phyloP scores from a whole-genome alignment of 2,888 invertebrate genomes.

The Idaea straminata region DNA sequence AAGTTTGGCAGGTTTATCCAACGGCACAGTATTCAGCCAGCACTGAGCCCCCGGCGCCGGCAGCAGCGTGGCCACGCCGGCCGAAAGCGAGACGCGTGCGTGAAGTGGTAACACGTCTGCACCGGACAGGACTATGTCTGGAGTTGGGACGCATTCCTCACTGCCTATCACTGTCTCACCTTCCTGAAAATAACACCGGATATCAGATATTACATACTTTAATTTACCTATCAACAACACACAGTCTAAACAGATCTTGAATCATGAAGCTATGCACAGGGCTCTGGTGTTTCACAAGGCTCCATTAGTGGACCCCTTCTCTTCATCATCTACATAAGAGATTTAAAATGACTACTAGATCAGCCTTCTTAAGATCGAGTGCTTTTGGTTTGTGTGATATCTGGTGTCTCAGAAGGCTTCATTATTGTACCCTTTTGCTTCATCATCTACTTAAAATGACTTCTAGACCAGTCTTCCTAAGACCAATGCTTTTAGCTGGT shows the following conservation, averaged over 20 bases:
- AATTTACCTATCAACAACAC: background rate
- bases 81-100: slow-evolving; percentile 85
- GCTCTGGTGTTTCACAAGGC: too few relatives aligned
- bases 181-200: slow-evolving; percentile 75
- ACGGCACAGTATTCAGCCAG: slow-evolving; percentile 90
- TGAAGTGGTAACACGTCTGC: slow-evolving; percentile 89
- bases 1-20: slow-evolving; percentile 88
- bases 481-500: too few relatives aligned
- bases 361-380: too few relatives aligned
- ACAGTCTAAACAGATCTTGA: background rate
- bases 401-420: too few relatives aligned
- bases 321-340: too few relatives aligned
- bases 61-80: slow-evolving; percentile 86
- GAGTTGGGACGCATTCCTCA: slow-evolving; percentile 83
- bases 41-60: slow-evolving; percentile 88
- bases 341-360: too few relatives aligned
- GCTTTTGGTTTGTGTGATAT: too few relatives aligned
- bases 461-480: background rate
- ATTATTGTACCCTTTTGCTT: too few relatives aligned
- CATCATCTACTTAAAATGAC: too few relatives aligned
- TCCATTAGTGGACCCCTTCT: too few relatives aligned
- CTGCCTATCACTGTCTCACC: slow-evolving; percentile 93
- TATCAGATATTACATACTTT: background rate
- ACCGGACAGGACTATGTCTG: slow-evolving; percentile 90
- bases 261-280: too few relatives aligned